Base-by-base conservation (phyloP, 1,140 invertebrate species). In the Caenorhabditis remanei region DNA sequence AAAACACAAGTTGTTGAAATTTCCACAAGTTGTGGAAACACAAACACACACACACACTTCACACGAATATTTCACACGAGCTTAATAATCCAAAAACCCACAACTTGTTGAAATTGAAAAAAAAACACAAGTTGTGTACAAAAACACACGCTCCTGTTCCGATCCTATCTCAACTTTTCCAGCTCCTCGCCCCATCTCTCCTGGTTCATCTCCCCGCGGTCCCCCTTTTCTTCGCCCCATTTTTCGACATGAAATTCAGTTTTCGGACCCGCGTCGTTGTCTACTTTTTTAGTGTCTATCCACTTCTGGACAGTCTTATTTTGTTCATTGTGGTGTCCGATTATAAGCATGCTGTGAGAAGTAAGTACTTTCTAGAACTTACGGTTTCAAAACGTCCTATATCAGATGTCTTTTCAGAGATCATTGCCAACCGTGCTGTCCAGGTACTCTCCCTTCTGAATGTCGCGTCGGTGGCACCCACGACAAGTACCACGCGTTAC, bases 221-320 rank as follows among this genome's bases (percentile, higher is more conserved):
- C 46, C 65, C 65, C 14, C 41, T 71, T 2, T 71, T 71, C n/a
- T 71, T 71, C 8, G 65, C 65, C 8, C 65, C 65, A 43, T 71
- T 71, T n/a, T 71, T 71, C 14, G 65, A 71, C 65, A 71, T 71
- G 65, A 71, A 71, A 71, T 32, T 71, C 65, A 71, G 65, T 71
- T 71, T 71, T n/a, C 65, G 65, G 19, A 71, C 65, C 46, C 11
- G 65, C 6, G 21, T 71, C 7, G 65, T 71, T 19, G 65, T 71
- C 21, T 71, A 71, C 46, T 71, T 71, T 46, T 71, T 71, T 40
- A 71, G 65, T 71, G n/a, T 71, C n/a, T 71, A 71, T n/a, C 65
- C 65, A 43, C 65, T 71, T 71, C 65, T 71, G 4, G 65, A 71
- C 2, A 71, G 65, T 46, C 14, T 71, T 16, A 71, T 71, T 19